Evolutionary conservation across 2,797 vertebrate genomes (phyloP).

Genomic region (Bothrops alternatus): DNA sequence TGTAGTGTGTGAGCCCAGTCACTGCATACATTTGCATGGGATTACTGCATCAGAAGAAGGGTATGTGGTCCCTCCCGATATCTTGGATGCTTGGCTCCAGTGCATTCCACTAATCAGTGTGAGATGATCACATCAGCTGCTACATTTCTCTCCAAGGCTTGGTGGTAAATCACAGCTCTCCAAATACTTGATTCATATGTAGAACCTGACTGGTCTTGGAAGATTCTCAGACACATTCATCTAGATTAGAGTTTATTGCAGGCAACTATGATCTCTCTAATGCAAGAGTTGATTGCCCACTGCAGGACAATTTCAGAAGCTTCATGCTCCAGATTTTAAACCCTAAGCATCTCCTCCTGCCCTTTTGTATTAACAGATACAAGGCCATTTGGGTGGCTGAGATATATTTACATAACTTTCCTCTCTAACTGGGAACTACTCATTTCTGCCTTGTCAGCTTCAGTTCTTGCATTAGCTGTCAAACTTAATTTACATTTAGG

Average conservation of each 20-base stretch:
- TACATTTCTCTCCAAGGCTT: background rate
- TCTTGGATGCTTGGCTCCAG: background rate
- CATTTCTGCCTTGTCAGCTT: background rate
- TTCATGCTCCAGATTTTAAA: background rate
- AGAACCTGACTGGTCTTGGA: background rate
- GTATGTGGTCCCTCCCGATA: background rate
- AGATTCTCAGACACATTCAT: background rate
- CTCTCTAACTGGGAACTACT: background rate
- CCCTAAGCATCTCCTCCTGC: background rate
- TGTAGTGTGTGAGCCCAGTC: background rate
- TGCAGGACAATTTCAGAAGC: background rate
- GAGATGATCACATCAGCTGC: background rate
- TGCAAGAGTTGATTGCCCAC: background rate
- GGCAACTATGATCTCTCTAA: background rate
- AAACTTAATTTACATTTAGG: background rate
- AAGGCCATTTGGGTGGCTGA: background rate
- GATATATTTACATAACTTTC: background rate
- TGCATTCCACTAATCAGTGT: background rate
- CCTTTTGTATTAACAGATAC: background rate
- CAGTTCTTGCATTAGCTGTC: background rate
- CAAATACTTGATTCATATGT: background rate
- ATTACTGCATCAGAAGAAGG: background rate
- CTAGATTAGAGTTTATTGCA: background rate
- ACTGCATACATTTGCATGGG: background rate
- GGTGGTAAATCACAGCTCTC: background rate